Base-by-base conservation (phyloP, 2,888 invertebrate genomes). In the Synanthedon formicaeformis region DNA sequence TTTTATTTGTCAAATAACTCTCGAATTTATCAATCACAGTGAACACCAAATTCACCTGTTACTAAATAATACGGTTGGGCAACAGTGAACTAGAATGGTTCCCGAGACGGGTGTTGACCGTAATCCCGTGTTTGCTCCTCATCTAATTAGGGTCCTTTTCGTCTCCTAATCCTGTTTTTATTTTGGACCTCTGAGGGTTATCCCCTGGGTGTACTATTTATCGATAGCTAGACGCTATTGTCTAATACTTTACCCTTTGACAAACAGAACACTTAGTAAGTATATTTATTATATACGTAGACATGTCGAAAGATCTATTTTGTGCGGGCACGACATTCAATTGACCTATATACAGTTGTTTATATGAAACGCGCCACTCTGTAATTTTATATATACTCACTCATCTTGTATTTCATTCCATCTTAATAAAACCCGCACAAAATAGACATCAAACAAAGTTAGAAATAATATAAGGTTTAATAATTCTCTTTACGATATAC, bases 91-190 rank as follows among this genome's bases (percentile, higher is more conserved):
- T 51, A 54, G 56, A 49, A 61, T 55, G 64, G 59, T 57, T 65
- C 72, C 67, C 64, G 57, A 52, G 63, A 68, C 68, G 63, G 57
- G 57, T 66, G 70, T 67, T 70, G 78, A 73, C 75, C 78, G 71
- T 76, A 75, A 78, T 76, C 67, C 66, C 61, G 61, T 66, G 74
- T 75, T 81, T 79, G 78, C 76, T 78, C 71, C 69, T 74, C 72
- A 67, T 78, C 71, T 81, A 81, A 81, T 82, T 80, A 80, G 70
- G 64, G 56, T 66, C 58, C 66, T 69, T 68, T 71, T 71, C 68
- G 66, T 64, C 68, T 71, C 62, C 64, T 72, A 73, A 67, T 70
- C 66, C 63, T 69, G 70, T 77, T 77, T 77, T 75, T 73, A 73
- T 75, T 69, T 64, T 57, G 60, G 60, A 62, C 62, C 58, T 59